phyloP scores from a whole-genome alignment of 35 echinoderm and acorn worm species.

The Antedon bifida region DNA sequence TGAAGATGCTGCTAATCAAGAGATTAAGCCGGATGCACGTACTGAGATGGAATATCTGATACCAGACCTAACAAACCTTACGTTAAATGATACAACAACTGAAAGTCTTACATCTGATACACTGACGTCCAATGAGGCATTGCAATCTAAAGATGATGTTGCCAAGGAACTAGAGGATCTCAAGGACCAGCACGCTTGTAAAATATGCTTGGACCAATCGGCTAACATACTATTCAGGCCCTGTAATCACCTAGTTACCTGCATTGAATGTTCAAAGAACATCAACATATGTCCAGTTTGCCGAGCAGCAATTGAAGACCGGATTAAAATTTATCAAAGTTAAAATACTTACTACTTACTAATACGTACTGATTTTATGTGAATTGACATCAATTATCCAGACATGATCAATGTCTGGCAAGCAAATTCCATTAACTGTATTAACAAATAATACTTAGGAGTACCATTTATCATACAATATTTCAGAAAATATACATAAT shows the following conservation, averaged over 20 bases:
- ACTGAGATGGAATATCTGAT: no score
- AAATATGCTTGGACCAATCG: conserved; percentile 12
- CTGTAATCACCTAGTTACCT: conserved; percentile 10
- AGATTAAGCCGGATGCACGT: not conserved
- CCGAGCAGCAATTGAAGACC: not conserved
- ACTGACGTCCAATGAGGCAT: not conserved
- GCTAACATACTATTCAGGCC: conserved; percentile 3
- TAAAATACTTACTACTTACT: no score
- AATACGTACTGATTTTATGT: no score
- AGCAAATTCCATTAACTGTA: no score
- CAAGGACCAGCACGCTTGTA: conserved; percentile 4
- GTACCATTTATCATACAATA: no score
- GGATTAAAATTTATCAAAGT: conserved; percentile 7
- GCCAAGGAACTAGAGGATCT: conserved; percentile 3
- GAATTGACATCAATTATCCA: no score
- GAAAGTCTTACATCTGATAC: not conserved
- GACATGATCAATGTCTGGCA: no score
- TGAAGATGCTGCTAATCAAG: not conserved
- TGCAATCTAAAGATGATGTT: not conserved
- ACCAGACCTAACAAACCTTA: not conserved
- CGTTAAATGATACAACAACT: not conserved
- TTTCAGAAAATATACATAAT: no score
- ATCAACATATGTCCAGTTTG: conserved; percentile 19
- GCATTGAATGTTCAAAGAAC: not conserved
- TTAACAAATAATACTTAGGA: no score